Base-by-base conservation (phyloP, 1,140 invertebrate species). In the Drosophila seguyi region DNA sequence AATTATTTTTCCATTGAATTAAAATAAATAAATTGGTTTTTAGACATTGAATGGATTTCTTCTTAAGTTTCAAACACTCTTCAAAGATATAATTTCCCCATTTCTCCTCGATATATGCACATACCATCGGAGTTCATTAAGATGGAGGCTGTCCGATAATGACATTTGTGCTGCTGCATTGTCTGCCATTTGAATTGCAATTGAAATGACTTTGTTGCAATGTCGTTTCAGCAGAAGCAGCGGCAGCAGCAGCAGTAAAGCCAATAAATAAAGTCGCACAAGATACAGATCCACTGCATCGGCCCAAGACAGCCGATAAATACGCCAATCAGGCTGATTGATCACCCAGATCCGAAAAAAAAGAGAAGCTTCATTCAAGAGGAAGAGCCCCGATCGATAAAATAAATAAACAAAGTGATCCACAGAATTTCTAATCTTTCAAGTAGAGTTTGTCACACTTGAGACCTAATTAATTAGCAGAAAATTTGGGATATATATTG, bases 191-290 rank as follows among this genome's bases (percentile, higher is more conserved):
- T 87, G 84, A 88, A 83, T 81, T 73, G 69, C 71, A 83, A 87
- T 88, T 88, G 73, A 88, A 88, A 90, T 88, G 84, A 88, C 84
- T 88, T 90, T 88, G 84, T 78, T 88, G 84, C 84, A 87, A 87
- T 87, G 83, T 88, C 83, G 80, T 74, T 68, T 36, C 53, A 34
- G 22, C 41, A 34, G 31, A 31, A 31, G 25, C 39, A 18, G n/a
- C 39, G 8, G 18, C 18, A 20, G 10, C 39, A 42, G 6, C 57
- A 31, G n/a, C 31, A 36, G 62, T 74, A 69, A 22, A 34, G 42
- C 18, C 63, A 38, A 67, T 67, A 67, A 78, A 77, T 56, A 75
- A 75, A 86, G 42, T 84, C 66, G 63, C 31, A n/a, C 27, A 27
- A 52, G 61, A 52, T 31, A 42, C 34, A 45, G 44, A 65, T 41